These are phyloP conservation scores for Crepidodera aurea DNA, from an alignment of 2,888 invertebrate genomes.

Conservation along the genomic window DNA sequence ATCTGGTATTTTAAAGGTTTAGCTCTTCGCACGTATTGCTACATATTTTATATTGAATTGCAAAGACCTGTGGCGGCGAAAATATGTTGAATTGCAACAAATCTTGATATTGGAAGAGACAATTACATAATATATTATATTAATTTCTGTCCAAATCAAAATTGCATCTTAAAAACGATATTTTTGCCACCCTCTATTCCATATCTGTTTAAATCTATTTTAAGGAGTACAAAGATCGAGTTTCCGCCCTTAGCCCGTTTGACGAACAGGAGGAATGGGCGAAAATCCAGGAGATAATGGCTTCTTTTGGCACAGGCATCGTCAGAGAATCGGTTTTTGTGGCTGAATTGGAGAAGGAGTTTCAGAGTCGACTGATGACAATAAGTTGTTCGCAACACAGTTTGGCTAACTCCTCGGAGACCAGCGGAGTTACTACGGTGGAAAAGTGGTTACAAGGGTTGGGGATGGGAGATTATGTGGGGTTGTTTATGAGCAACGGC, in stretches of 20 bases:
- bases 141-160: too few relatives aligned
- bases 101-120: too few relatives aligned
- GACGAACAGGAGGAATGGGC: constrained; percentile 97
- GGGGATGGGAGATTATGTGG: constrained; percentile 83
- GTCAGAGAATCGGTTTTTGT: constrained; percentile 81
- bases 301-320: constrained; percentile 87
- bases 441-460: constrained; percentile 82
- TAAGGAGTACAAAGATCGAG: constrained; percentile 62
- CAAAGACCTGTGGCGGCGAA: too few relatives aligned
- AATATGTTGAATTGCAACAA: too few relatives aligned
- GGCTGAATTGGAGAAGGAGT: constrained; percentile 80
- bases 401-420: constrained; percentile 56
- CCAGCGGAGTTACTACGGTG: constrained; percentile 69
- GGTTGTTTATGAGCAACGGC: constrained; percentile 84
- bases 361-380: constrained; percentile 77
- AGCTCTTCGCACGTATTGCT: too few relatives aligned
- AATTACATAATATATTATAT: too few relatives aligned
- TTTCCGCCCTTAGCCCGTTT: constrained; percentile 82
- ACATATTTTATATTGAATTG: too few relatives aligned
- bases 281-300: constrained; percentile 95
- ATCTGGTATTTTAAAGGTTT: too few relatives aligned
- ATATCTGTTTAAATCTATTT: constrained; percentile 1
- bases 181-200: too few relatives aligned
- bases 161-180: too few relatives aligned
- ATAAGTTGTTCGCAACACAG: constrained; percentile 67